Evolutionary conservation across 2,888 invertebrate species (phyloP).

Genomic region (Plemyria rubiginata): DNA sequence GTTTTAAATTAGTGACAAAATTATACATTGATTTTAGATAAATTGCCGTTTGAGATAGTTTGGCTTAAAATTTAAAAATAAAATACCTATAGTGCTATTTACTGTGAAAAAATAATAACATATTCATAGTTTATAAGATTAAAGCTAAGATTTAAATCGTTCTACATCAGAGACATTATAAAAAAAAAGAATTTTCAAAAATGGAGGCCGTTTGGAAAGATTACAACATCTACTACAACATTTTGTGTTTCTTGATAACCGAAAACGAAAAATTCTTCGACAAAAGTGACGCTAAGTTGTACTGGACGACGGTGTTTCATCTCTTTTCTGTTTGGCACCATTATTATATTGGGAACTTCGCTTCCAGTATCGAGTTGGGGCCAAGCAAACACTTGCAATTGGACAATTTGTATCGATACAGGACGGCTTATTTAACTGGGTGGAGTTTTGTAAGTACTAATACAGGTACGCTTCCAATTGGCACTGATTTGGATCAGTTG

Average conservation of each 20-base stretch:
- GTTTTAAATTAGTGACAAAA: constrained; percentile 2
- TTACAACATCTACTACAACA: constrained; percentile 69
- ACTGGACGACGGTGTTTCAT: constrained; percentile 72
- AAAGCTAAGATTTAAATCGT: no score
- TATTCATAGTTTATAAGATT: no score
- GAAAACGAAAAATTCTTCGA: constrained; percentile 76
- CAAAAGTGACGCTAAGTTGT: constrained; percentile 65
- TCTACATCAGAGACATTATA: no score
- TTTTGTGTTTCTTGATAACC: constrained; percentile 71
- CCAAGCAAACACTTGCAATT: constrained; percentile 47
- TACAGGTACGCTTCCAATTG: no score
- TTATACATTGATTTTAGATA: background rate
- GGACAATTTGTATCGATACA: constrained; percentile 55
- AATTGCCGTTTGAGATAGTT: constrained; percentile 9
- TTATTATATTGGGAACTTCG: constrained; percentile 51
- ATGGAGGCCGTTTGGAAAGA: constrained; percentile 70
- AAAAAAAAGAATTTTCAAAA: constrained; percentile 22
- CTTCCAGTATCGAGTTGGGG: constrained; percentile 49
- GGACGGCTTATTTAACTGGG: constrained; percentile 63
- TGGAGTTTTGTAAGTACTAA: constrained; percentile 75
- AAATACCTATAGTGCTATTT: background rate
- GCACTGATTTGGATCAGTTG: no score
- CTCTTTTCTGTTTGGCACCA: constrained; percentile 60
- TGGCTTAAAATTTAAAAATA: background rate
- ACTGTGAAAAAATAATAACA: no score